A percentile compares a stretch with the other conserved stretches of the same genome.
phyloP scores from a whole-genome alignment of 2,888 invertebrate species.

The Chironomus riparius region DNA sequence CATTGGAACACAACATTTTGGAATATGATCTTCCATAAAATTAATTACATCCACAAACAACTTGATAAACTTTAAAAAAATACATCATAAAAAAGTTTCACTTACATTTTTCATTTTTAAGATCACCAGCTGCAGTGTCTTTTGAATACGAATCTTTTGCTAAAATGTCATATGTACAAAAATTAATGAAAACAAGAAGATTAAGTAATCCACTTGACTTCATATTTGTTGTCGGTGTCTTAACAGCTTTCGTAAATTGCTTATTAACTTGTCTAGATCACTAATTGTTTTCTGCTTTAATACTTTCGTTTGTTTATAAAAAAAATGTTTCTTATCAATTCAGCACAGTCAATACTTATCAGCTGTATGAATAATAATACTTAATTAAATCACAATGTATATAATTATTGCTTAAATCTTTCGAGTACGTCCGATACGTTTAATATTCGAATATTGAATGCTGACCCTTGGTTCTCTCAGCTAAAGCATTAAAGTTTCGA shows the following conservation, averaged over 20 bases:
- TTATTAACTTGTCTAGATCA: too few species aligned
- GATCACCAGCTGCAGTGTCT: not conserved
- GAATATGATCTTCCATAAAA: too few species aligned
- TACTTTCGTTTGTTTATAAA: too few species aligned
- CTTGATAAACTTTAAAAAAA: too few species aligned
- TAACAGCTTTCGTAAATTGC: too few species aligned
- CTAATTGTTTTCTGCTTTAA: too few species aligned
- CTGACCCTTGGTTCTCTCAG: not conserved
- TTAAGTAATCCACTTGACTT: not conserved
- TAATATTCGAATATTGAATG: not conserved
- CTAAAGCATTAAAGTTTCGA: not conserved
- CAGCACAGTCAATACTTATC: too few species aligned
- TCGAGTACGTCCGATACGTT: not conserved
- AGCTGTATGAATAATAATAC: too few species aligned
- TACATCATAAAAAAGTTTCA: not conserved
- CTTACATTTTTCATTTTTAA: constrained; percentile 14
- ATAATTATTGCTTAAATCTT: not conserved
- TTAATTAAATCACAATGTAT: too few species aligned
- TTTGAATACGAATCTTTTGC: constrained; percentile 9
- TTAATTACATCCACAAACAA: too few species aligned
- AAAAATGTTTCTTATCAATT: too few species aligned
- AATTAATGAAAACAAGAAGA: not conserved
- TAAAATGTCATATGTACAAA: not conserved
- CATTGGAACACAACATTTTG: too few species aligned
- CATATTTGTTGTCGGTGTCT: not conserved